Conservation (phyloP, 2,888 invertebrate genomes). For the Osedax fenrisi region DNA sequence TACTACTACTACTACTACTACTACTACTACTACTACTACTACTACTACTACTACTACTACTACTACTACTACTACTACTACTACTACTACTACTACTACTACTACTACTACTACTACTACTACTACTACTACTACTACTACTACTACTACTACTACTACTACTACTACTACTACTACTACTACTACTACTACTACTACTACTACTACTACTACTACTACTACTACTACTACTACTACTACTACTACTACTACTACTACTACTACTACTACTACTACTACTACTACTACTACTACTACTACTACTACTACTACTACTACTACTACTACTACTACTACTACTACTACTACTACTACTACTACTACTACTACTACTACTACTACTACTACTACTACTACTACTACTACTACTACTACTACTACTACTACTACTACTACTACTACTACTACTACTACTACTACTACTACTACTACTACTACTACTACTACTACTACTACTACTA, state of each 20-base stretch:
- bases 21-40: not conserved
- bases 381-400: not conserved
- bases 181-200: not conserved
- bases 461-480: slow-evolving; percentile 4
- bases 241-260: not conserved
- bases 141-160: not conserved
- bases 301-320: slow-evolving; percentile 2
- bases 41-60: not conserved
- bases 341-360: not conserved
- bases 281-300: not conserved
- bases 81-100: not conserved
- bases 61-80: not conserved
- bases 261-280: not conserved
- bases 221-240: not conserved
- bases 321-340: not conserved
- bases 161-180: not conserved
- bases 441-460: not conserved
- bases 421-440: slow-evolving; percentile 3
- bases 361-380: not conserved
- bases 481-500: slow-evolving; percentile 7
- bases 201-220: not conserved
- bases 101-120: not conserved
- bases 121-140: not conserved
- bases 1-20: not conserved
- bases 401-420: slow-evolving; percentile 3